Percentiles rank a stretch among this genome's conserved stretches.
Conservation (phyloP, 2,113 vertebrate species). For the Lasiurus borealis region DNA sequence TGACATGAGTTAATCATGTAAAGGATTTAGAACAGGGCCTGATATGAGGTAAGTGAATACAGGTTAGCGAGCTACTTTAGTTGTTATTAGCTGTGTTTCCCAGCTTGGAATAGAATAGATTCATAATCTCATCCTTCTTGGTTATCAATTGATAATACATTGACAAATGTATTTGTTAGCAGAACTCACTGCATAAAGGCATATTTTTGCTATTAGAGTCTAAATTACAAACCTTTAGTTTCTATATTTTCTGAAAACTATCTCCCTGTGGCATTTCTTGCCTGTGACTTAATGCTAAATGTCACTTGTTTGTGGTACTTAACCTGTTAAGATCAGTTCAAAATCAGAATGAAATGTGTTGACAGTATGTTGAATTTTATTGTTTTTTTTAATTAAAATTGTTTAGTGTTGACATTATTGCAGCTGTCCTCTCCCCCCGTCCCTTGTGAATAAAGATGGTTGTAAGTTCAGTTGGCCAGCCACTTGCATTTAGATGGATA, state of each 20-base stretch:
- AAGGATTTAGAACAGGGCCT: background rate
- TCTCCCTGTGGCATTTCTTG: background rate
- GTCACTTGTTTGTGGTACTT: background rate
- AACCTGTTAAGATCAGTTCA: background rate
- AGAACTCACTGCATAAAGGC: constrained; percentile 1
- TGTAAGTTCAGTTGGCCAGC: background rate
- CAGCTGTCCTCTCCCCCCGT: background rate
- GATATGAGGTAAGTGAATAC: background rate
- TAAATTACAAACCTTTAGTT: background rate
- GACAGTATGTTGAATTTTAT: background rate
- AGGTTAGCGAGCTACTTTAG: background rate
- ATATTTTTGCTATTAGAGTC: background rate
- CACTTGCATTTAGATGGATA: background rate
- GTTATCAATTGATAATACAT: background rate
- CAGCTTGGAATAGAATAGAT: background rate
- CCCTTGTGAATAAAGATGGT: background rate
- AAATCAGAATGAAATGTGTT: constrained; percentile 43
- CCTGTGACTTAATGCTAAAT: background rate
- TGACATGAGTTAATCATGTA: background rate
- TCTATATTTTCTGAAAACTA: constrained; percentile 44
- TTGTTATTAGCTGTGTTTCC: constrained; percentile 38
- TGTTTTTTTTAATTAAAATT: background rate
- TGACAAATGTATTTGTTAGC: constrained; percentile 8
- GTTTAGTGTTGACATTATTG: background rate
- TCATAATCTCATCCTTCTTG: background rate